Conservation (phyloP, 2,888 invertebrate genomes). For the Tenthredo scrophulariae region DNA sequence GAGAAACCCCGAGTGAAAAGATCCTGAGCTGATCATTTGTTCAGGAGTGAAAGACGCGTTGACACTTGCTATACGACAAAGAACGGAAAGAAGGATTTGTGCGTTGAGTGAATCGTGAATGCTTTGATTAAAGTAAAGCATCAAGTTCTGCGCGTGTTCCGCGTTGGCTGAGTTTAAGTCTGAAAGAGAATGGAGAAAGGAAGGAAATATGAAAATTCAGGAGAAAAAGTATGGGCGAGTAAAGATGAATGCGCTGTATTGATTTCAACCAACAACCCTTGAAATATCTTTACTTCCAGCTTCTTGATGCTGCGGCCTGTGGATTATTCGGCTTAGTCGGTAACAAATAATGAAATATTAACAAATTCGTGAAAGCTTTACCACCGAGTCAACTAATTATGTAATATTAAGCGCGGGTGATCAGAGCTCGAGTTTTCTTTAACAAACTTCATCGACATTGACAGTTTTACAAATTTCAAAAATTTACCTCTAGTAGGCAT, state of each 20-base stretch:
- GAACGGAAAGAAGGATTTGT: constrained; percentile 1
- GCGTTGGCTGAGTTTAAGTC: not conserved
- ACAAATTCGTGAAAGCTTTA: not conserved
- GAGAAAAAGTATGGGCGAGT: constrained; percentile 24
- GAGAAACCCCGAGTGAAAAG: not conserved
- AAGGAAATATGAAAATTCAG: constrained; percentile 26
- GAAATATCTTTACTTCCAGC: constrained; percentile 12
- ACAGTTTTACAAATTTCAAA: not conserved
- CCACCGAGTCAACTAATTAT: constrained; percentile 7
- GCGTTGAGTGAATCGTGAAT: constrained; percentile 15
- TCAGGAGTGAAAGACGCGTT: constrained; percentile 10
- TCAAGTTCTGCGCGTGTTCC: not conserved
- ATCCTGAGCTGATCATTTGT: constrained; percentile 12
- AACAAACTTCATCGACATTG: not conserved
- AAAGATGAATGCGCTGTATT: constrained; percentile 32
- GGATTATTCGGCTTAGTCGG: not conserved
- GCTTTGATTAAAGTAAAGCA: constrained; percentile 31
- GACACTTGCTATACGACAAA: not conserved
- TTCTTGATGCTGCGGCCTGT: not conserved
- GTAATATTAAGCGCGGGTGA: not conserved
- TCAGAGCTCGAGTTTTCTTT: not conserved
- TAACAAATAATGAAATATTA: constrained; percentile 10
- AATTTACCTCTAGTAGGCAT: not conserved
- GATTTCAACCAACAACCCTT: constrained; percentile 45
- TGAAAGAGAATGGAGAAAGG: not conserved